phyloP scores from a whole-genome alignment of 2,113 vertebrate species.

The Macrotis lagotis region DNA sequence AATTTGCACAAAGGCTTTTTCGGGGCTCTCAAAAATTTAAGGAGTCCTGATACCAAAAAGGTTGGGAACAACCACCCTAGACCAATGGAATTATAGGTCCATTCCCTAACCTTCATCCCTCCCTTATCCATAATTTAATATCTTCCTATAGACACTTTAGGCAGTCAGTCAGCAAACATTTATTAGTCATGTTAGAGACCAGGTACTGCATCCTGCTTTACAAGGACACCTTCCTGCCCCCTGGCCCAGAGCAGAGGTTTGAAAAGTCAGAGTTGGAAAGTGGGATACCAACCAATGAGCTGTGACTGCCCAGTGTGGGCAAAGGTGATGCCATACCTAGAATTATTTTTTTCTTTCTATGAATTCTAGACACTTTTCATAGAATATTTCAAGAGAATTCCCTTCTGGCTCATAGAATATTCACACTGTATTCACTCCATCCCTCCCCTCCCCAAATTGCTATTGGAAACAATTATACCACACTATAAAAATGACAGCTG shows the following conservation, averaged over 20 bases:
- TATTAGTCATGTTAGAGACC: too few species aligned
- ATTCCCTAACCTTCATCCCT: background rate
- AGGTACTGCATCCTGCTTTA: background rate
- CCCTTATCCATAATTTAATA: background rate
- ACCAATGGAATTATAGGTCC: background rate
- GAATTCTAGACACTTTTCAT: background rate
- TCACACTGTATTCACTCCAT: background rate
- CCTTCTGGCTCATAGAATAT: background rate
- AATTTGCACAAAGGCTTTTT: background rate
- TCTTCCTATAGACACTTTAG: background rate
- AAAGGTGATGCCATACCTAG: background rate
- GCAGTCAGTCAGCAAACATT: background rate
- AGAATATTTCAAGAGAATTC: background rate
- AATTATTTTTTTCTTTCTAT: background rate
- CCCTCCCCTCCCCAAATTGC: background rate
- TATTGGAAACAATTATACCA: background rate
- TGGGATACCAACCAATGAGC: background rate
- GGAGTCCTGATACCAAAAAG: background rate
- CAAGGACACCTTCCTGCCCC: background rate
- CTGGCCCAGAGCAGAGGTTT: background rate
- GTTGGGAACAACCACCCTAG: background rate
- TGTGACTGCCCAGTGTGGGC: background rate
- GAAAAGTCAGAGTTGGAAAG: background rate
- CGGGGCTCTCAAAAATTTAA: background rate
- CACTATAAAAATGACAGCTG: background rate